phyloP scores from a whole-genome alignment of 2,113 vertebrate genomes.

The Athene noctua region DNA sequence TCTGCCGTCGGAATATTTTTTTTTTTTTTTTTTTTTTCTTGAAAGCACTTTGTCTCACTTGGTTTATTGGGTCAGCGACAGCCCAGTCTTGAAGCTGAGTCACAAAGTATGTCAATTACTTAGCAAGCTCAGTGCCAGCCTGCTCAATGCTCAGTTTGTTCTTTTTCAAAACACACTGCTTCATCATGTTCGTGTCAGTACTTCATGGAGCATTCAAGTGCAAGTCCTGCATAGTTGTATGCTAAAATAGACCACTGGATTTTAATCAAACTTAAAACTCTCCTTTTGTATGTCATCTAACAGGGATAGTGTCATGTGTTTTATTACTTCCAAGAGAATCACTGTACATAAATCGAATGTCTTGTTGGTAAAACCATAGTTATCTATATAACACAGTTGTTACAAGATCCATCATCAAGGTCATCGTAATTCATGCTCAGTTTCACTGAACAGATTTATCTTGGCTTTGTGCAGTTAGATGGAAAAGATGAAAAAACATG shows the following conservation, averaged over 20 bases:
- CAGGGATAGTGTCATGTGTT: not conserved
- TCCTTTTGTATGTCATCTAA: not conserved
- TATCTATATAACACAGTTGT: not conserved
- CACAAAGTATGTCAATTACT: not conserved
- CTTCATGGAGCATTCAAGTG: not conserved
- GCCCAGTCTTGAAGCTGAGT: not conserved
- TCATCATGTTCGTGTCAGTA: not conserved
- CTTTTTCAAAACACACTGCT: not conserved
- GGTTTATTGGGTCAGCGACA: not conserved
- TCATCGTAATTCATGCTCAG: not conserved
- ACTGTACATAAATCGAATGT: not conserved
- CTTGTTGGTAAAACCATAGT: not conserved
- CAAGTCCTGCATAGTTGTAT: not conserved
- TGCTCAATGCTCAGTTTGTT: not conserved
- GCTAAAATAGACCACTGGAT: not conserved
- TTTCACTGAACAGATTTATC: not conserved
- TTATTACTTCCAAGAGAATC: not conserved
- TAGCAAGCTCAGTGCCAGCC: not conserved
- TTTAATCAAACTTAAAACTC: not conserved
- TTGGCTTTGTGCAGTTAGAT: not conserved
- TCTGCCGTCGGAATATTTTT: not conserved
- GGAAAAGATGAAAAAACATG: not conserved
- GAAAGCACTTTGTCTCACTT: not conserved
- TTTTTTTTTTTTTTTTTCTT: not conserved
- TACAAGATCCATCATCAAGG: not conserved